Conservation (phyloP, 2,113 vertebrate genomes). For the Echinops telfairi region DNA sequence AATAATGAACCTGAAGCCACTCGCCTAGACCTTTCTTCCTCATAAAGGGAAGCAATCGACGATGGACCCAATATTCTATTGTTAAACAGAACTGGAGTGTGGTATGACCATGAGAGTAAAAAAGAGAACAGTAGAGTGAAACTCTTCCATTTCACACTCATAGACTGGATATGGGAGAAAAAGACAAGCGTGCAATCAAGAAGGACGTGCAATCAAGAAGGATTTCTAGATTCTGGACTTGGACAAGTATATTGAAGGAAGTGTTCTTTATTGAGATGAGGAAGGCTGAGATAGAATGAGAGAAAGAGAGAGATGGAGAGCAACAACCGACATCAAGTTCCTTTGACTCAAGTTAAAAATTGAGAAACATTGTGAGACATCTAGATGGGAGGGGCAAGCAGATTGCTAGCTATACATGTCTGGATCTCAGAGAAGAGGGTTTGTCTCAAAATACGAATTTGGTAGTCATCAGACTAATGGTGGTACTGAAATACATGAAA, state of each 20-base stretch:
- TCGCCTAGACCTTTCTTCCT: too few relatives aligned
- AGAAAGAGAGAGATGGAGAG: background rate
- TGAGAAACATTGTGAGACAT: constrained; percentile 20
- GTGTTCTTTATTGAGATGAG: constrained; percentile 35
- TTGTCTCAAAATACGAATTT: background rate
- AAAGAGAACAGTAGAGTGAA: too few relatives aligned
- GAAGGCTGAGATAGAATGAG: background rate
- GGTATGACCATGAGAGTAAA: too few relatives aligned
- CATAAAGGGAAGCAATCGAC: too few relatives aligned
- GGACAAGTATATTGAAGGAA: constrained; percentile 12
- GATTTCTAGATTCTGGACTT: constrained; percentile 12
- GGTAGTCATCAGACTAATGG: constrained; percentile 22
- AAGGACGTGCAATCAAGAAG: constrained; percentile 20
- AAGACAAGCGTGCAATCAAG: constrained; percentile 20
- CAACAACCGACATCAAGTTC: constrained; percentile 16
- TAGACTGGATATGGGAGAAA: background rate
- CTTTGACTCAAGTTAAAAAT: constrained; percentile 25
- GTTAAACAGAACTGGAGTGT: too few relatives aligned
- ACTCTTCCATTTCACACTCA: constrained; percentile 10
- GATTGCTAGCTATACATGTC: background rate
- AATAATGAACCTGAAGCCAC: too few relatives aligned
- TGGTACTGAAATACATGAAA: constrained; percentile 16
- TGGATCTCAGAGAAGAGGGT: background rate
- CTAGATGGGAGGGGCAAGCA: constrained; percentile 5
- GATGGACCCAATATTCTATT: too few relatives aligned